A percentile compares a stretch with the other conserved stretches of the same genome.
These are phyloP conservation scores for Drosophila varians DNA, from an alignment of 1,140 invertebrate genomes.

Conservation along the genomic window DNA sequence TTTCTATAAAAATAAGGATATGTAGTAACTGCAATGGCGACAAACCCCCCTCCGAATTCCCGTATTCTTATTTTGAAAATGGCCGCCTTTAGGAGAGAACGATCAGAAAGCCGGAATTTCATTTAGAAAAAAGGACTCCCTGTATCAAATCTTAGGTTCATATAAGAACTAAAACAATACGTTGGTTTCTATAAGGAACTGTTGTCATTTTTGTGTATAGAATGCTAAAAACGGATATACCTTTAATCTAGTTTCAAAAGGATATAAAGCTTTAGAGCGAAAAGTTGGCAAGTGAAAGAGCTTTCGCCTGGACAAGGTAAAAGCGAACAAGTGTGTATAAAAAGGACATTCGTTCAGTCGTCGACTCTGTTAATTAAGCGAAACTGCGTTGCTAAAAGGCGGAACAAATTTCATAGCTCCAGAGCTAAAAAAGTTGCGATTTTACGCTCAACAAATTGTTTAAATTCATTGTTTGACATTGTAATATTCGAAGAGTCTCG, in stretches of 20 bases:
- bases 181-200: no score
- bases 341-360: constrained; percentile 80
- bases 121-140: no score
- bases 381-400: constrained; percentile 64
- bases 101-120: no score
- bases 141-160: no score
- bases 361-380: constrained; percentile 71
- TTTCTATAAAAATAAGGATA: no score
- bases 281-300: constrained; percentile 33
- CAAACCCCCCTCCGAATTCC: no score
- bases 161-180: no score
- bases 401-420: constrained; percentile 35
- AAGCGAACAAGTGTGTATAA: constrained; percentile 83
- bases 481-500: background rate
- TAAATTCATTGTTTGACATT: background rate
- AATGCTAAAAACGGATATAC: background rate
- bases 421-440: constrained; percentile 17
- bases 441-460: constrained; percentile 18
- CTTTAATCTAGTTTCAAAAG: background rate
- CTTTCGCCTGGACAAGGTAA: constrained; percentile 50
- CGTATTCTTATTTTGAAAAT: no score
- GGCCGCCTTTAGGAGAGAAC: no score
- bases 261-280: constrained; percentile 13
- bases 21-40: no score
- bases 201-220: background rate